phyloP scores from a whole-genome alignment of 2,888 invertebrate genomes.

The Drosophila villosipedis region DNA sequence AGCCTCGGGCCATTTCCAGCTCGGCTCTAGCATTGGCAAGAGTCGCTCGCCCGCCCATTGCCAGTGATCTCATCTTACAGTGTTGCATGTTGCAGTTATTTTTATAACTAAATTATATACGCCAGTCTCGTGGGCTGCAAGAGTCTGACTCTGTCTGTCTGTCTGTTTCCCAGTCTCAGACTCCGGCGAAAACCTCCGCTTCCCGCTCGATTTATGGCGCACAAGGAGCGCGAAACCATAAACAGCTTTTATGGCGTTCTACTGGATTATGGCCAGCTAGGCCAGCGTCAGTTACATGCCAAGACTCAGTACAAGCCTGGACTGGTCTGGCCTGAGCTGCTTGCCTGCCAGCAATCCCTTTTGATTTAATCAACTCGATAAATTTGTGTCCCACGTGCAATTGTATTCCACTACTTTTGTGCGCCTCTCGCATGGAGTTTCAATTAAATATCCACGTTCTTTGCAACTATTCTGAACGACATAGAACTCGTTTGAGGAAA shows the following conservation, averaged over 20 bases:
- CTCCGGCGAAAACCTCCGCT: conserved; percentile 49
- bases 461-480: conserved; percentile 19
- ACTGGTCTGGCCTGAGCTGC: neutral
- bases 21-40: conserved; percentile 12
- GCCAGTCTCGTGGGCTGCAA: conserved; percentile 51
- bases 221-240: conserved; percentile 84
- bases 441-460: conserved; percentile 53
- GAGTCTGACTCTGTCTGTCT: conserved; percentile 11
- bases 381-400: conserved; percentile 71
- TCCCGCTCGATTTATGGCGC: conserved; percentile 78
- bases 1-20: conserved; percentile 25
- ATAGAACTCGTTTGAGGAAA: neutral
- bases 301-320: neutral
- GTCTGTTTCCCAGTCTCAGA: conserved; percentile 9
- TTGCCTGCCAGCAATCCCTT: conserved; percentile 47
- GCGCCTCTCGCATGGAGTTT: conserved; percentile 36
- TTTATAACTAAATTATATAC: conserved; percentile 84
- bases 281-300: conserved; percentile 26
- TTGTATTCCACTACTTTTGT: conserved; percentile 47
- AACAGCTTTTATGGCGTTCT: conserved; percentile 84
- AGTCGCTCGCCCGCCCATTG: conserved; percentile 45
- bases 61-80: conserved; percentile 76
- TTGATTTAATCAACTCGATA: conserved; percentile 71
- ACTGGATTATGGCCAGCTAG: conserved; percentile 78
- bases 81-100: conserved; percentile 79